Evolutionary conservation across 2,888 invertebrate species (phyloP), one percentile per base, ranked within the genome.

Genomic region (Drosophila robusta): DNA sequence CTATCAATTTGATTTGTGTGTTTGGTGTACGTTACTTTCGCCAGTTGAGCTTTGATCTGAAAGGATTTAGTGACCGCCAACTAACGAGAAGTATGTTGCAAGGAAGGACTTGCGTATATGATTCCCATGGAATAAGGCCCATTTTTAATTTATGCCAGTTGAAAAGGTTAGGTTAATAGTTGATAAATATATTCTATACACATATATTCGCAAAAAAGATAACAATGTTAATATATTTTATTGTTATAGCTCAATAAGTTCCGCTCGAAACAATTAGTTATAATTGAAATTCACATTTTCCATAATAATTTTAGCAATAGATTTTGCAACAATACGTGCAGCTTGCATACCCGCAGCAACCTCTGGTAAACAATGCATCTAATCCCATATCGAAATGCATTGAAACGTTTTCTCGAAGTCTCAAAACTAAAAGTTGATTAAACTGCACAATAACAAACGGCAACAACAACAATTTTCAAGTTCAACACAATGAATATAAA

Each of bases 391-490:
- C 78, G 75, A 82, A 81, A 83, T 83, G 84, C 87, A 81, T 64
- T 75, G 75, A 81, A 87, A 68, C 75, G 84, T 75, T 82, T 84
- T 84, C 81, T 82, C 81, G 87, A 87, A 80, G 81, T 75, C 81
- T 67, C 78, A 32, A 57, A 65, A 64, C 78, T 70, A 87, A 87
- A 86, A 87, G 88, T 84, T 84, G 88, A 84, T 88, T 84, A 88
- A 84, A 88, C 88, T 88, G 86, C 78, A 84, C 83, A 88, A 86
- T 87, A 83, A 84, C 89, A 79, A 82, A 80, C 76, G 76, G 56
- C 83, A 83, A 71, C 75, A 78, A 80, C 71, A 74, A 70, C 62
- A 18, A 63, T 61, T 84, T 84, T 84, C 86, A 88, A 84, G 83
- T 84, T 84, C 84, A 84, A 78, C 78, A 88, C 83, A 87, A 83